Conservation (phyloP, 2,797 vertebrate species). For the Pelochelys cantorii region DNA sequence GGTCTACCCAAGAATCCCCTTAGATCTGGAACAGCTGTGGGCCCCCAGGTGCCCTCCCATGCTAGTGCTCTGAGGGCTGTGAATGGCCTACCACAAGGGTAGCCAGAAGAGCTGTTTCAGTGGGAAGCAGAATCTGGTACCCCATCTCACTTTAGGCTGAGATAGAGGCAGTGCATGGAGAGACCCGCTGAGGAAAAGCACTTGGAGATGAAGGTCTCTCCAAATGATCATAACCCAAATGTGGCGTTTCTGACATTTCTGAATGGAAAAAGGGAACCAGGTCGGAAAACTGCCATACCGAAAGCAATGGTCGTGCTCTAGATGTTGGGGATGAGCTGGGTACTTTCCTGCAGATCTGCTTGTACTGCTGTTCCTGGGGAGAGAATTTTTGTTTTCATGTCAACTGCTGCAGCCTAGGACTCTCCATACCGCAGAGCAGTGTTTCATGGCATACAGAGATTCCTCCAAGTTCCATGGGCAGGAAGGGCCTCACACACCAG, state of each 20-base stretch:
- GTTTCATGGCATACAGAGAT: background rate
- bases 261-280: background rate
- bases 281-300: background rate
- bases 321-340: background rate
- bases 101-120: background rate
- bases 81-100: background rate
- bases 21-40: background rate
- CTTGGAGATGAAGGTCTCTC: background rate
- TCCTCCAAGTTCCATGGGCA: too few species aligned
- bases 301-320: background rate
- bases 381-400: background rate
- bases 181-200: background rate
- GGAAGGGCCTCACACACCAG: background rate
- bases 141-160: background rate
- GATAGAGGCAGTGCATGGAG: background rate
- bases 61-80: background rate
- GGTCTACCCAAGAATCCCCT: background rate
- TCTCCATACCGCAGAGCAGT: fast-evolving
- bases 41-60: background rate
- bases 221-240: background rate
- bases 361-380: background rate
- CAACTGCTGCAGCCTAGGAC: fast-evolving
- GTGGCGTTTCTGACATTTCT: fast-evolving
- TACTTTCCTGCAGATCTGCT: background rate
- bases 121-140: background rate